These are phyloP conservation scores for Callosobruchus maculatus DNA, from an alignment of 2,888 invertebrate species.

Conservation along the genomic window DNA sequence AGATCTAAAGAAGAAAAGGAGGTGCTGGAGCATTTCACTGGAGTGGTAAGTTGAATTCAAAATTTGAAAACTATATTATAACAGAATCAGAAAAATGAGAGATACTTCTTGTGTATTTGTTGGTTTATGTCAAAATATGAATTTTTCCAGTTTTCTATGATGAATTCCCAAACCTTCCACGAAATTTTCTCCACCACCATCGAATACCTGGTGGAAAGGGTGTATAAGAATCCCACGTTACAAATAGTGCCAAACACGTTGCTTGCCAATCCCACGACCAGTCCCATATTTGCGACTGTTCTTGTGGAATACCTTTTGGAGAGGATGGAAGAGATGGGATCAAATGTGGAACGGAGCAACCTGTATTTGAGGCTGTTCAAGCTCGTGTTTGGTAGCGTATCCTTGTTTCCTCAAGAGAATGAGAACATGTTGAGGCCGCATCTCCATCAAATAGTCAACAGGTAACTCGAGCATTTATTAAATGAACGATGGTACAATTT, in stretches of 20 bases:
- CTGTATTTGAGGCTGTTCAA: slow-evolving; percentile 94
- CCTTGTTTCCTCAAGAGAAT: slow-evolving; percentile 91
- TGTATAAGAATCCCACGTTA: slow-evolving; percentile 88
- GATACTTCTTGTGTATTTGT: no score
- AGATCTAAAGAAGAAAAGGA: slow-evolving; percentile 96
- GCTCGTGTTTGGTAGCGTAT: slow-evolving; percentile 94
- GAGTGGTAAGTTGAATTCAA: slow-evolving; percentile 78
- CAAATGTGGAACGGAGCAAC: slow-evolving; percentile 86
- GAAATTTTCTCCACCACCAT: slow-evolving; percentile 95
- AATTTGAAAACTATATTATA: no score
- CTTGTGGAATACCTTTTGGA: slow-evolving; percentile 91
- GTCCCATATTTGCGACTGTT: slow-evolving; percentile 94
- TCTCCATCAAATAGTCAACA: slow-evolving; percentile 93
- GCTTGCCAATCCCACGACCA: slow-evolving; percentile 88
- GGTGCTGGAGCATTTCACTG: slow-evolving; percentile 94
- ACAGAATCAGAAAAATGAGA: no score
- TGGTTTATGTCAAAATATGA: no score
- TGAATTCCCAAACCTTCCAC: slow-evolving; percentile 93
- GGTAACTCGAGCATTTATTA: slow-evolving; percentile 38
- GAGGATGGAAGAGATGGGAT: slow-evolving; percentile 96
- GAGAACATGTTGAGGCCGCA: slow-evolving; percentile 97
- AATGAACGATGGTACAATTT: background rate
- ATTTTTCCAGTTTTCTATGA: slow-evolving; percentile 78
- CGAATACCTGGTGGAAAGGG: slow-evolving; percentile 92
- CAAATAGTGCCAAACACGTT: slow-evolving; percentile 95